Conservation (phyloP, 2,797 vertebrate species). For the Silurus lanzhouensis region DNA sequence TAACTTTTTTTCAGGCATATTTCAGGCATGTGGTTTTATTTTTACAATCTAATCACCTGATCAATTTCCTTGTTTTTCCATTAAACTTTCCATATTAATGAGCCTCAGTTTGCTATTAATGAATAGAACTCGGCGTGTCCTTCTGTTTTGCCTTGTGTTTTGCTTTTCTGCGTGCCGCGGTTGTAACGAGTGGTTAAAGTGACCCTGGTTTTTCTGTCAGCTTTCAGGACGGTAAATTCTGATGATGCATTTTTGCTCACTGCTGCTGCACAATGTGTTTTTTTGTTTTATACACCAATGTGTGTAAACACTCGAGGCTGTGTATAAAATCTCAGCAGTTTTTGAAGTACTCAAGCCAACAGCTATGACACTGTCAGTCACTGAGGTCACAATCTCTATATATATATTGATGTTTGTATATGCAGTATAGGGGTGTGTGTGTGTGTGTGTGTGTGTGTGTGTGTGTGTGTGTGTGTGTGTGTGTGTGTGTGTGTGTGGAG, state of each 20-base stretch:
- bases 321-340: background rate
- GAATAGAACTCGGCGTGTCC: background rate
- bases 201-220: background rate
- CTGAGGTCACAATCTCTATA: background rate
- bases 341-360: background rate
- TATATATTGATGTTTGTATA: background rate
- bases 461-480: slow-evolving; percentile 40
- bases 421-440: background rate
- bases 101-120: background rate
- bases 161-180: background rate
- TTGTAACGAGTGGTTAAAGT: background rate
- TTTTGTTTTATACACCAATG: background rate
- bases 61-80: background rate
- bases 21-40: too few relatives aligned
- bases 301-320: background rate
- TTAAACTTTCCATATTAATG: background rate
- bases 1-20: too few relatives aligned
- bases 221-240: background rate
- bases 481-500: slow-evolving; percentile 10
- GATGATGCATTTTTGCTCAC: too few relatives aligned
- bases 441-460: background rate
- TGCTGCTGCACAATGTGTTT: background rate
- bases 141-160: background rate
- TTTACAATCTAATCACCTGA: too few relatives aligned
- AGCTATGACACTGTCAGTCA: background rate